phyloP scores from a whole-genome alignment of 2,888 invertebrate genomes.

The Aphidius colemani region DNA sequence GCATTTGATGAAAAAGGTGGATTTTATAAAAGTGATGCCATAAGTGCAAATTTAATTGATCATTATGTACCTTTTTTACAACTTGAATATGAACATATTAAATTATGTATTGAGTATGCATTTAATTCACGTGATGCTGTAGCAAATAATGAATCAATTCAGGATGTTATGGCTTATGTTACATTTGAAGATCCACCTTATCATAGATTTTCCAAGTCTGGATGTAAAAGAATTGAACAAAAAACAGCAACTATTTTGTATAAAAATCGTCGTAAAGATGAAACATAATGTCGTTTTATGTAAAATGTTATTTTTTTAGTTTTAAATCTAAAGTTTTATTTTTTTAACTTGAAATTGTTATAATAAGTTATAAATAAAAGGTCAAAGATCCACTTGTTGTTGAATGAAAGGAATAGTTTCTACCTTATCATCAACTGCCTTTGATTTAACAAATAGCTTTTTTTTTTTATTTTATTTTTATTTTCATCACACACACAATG shows the following conservation, averaged over 20 bases:
- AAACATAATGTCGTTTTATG: background rate
- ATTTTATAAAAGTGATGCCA: constrained; percentile 78
- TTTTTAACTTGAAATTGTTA: too few species aligned
- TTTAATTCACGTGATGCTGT: constrained; percentile 54
- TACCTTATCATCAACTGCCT: too few species aligned
- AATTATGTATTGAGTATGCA: constrained; percentile 74
- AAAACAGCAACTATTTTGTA: constrained; percentile 66
- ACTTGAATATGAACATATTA: constrained; percentile 82
- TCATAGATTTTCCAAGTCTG: constrained; percentile 79
- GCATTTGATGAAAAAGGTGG: constrained; percentile 80
- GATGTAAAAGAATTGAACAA: constrained; percentile 87
- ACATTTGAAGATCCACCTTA: constrained; percentile 74
- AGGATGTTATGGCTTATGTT: constrained; percentile 69
- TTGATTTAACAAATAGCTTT: too few species aligned
- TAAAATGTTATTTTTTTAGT: too few species aligned
- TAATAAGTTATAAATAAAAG: too few species aligned
- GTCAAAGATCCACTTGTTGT: too few species aligned
- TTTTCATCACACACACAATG: too few species aligned
- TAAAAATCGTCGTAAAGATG: constrained; percentile 16
- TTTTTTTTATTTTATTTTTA: too few species aligned
- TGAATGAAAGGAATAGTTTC: too few species aligned
- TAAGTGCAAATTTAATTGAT: constrained; percentile 86
- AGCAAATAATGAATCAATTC: constrained; percentile 39
- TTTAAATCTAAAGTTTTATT: too few species aligned
- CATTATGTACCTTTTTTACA: constrained; percentile 95